Conservation (phyloP, 2,113 vertebrate genomes). For the Irena cyanogastra region DNA sequence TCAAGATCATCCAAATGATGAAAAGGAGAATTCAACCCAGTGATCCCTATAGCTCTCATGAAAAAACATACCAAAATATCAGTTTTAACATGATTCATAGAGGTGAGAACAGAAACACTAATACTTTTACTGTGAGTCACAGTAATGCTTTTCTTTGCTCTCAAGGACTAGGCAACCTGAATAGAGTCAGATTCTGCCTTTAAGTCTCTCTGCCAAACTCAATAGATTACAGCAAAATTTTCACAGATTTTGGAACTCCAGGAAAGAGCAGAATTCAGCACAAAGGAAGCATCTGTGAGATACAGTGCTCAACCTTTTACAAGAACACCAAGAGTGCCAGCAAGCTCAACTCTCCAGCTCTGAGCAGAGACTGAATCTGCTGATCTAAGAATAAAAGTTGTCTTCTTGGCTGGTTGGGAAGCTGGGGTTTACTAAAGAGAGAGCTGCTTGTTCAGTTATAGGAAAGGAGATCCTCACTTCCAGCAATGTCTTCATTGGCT, state of each 20-base stretch:
- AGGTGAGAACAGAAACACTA: neutral
- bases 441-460: neutral
- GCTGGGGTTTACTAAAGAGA: neutral
- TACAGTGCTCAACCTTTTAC: neutral
- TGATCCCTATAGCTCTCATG: neutral
- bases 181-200: neutral
- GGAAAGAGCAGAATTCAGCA: neutral
- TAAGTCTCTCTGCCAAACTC: neutral
- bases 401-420: neutral
- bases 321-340: neutral
- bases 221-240: neutral
- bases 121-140: neutral
- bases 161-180: neutral
- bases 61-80: neutral
- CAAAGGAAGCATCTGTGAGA: neutral
- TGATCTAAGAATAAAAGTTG: neutral
- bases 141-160: neutral
- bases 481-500: neutral
- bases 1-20: neutral
- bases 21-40: neutral
- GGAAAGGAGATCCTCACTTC: neutral
- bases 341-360: neutral
- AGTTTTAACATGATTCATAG: neutral
- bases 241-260: neutral
- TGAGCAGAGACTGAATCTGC: neutral